Conservation (phyloP, 2,113 vertebrate species). For the Laticauda colubrina region DNA sequence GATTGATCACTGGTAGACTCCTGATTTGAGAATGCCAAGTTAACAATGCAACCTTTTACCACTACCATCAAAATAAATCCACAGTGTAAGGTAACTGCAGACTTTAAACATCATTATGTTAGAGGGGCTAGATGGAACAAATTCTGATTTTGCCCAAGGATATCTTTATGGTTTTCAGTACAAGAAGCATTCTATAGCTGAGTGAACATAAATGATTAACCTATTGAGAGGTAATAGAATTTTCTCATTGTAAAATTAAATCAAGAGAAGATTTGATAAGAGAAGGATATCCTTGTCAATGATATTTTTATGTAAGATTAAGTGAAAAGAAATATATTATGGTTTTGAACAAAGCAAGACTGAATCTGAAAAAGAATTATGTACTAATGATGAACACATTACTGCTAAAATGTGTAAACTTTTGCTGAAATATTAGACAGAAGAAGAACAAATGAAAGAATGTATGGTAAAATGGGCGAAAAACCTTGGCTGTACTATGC, state of each 20-base stretch:
- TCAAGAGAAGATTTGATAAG: background rate
- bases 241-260: background rate
- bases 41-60: background rate
- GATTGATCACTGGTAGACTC: background rate
- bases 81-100: background rate
- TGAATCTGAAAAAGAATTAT: background rate
- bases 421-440: background rate
- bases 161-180: background rate
- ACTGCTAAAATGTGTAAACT: background rate
- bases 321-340: background rate
- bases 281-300: background rate
- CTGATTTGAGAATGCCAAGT: background rate
- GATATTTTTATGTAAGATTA: background rate
- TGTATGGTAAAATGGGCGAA: background rate
- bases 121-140: background rate
- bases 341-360: background rate
- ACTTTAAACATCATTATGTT: background rate
- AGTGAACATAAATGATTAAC: background rate
- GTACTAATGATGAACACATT: background rate
- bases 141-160: background rate
- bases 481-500: background rate
- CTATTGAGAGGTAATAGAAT: background rate
- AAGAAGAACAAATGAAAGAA: background rate
- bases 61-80: background rate
- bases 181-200: background rate